These are phyloP conservation scores for Drepana arcuata DNA, from an alignment of 1,140 invertebrate species.

Conservation along the genomic window DNA sequence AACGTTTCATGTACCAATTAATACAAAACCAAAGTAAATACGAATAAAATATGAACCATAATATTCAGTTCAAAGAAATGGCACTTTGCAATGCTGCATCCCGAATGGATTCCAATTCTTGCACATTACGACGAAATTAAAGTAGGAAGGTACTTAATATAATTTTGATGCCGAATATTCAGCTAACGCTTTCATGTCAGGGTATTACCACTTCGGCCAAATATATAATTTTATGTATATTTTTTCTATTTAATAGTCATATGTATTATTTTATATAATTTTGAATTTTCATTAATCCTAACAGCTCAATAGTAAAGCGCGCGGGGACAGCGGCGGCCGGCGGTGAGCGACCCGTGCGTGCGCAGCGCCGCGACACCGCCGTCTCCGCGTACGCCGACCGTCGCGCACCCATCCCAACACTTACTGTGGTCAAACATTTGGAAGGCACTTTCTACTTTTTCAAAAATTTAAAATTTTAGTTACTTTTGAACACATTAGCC, in stretches of 20 bases:
- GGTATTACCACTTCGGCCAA: conserved; percentile 66
- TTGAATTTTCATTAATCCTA: conserved; percentile 67
- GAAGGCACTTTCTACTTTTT: conserved; percentile 71
- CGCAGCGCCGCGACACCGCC: conserved; percentile 18
- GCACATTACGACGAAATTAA: not conserved
- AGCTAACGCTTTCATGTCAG: conserved; percentile 66
- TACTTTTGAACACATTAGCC: conserved; percentile 70
- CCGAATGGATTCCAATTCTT: conserved; percentile 24
- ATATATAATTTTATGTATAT: conserved; percentile 70
- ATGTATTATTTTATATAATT: conserved; percentile 70
- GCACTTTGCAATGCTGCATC: conserved; percentile 61
- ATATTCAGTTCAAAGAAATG: conserved; percentile 55
- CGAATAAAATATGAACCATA: conserved; percentile 35
- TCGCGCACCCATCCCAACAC: conserved; percentile 64
- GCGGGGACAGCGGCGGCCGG: conserved; percentile 9
- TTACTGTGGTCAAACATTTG: conserved; percentile 70
- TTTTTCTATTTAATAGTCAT: conserved; percentile 68
- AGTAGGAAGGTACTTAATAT: conserved; percentile 41
- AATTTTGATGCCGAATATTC: conserved; percentile 66
- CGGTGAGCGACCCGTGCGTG: not conserved
- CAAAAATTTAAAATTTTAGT: conserved; percentile 60
- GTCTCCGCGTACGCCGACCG: conserved; percentile 28
- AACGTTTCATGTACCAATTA: conserved; percentile 53
- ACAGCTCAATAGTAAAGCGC: conserved; percentile 61
- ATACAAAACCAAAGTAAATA: conserved; percentile 59